phyloP scores from a whole-genome alignment of 2,113 vertebrate species.

The Silurus asotus region DNA sequence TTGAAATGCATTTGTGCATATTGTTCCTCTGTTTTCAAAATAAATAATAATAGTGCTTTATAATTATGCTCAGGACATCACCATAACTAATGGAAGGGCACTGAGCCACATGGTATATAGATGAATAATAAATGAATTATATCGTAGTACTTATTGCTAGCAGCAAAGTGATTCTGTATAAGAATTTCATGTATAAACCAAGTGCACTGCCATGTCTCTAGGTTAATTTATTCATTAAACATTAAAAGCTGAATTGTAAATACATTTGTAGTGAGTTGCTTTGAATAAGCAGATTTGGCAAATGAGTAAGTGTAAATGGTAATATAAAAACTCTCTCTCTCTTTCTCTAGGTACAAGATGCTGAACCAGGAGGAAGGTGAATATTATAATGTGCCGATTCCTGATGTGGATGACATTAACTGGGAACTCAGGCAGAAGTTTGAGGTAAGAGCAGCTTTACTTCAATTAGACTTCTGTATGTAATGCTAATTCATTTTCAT shows the following conservation, averaged over 20 bases:
- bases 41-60: not conserved
- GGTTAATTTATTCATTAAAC: not conserved
- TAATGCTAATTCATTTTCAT: not conserved
- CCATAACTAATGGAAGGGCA: not conserved
- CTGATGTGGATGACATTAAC: conserved; percentile 87
- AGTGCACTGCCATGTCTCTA: not conserved
- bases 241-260: not conserved
- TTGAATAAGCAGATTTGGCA: not conserved
- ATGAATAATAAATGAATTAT: not conserved
- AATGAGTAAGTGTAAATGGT: not conserved
- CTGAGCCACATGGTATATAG: not conserved
- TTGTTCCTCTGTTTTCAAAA: not conserved
- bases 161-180: not conserved
- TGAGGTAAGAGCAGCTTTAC: conserved; percentile 74
- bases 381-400: conserved; percentile 96
- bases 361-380: conserved; percentile 95
- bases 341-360: conserved; percentile 84
- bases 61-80: not conserved
- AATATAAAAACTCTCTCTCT: not conserved
- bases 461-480: not conserved
- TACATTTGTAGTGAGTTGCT: not conserved
- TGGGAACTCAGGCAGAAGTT: conserved; percentile 92
- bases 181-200: not conserved
- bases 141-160: not conserved
- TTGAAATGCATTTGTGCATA: not conserved